Conservation (phyloP, 2,888 invertebrate species). For the Nyleta sp. region DNA sequence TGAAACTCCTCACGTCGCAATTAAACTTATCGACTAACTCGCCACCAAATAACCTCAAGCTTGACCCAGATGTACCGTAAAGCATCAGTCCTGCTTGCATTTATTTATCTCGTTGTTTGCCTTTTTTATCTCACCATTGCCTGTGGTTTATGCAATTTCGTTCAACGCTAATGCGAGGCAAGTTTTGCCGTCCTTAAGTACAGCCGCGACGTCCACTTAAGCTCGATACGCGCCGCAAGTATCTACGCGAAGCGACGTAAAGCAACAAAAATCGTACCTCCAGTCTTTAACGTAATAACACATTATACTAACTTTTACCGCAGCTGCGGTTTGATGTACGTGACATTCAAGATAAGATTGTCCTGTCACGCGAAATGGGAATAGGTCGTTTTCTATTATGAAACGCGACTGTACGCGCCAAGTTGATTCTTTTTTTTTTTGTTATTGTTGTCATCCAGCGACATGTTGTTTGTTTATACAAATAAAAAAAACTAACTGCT, state of each 20-base stretch:
- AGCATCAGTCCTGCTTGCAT: neutral
- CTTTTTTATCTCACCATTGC: slow-evolving; percentile 44
- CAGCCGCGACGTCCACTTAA: slow-evolving; percentile 14
- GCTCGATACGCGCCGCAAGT: slow-evolving; percentile 33
- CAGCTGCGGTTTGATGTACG: slow-evolving; percentile 55
- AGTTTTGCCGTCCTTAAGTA: slow-evolving; percentile 29
- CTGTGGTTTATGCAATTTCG: slow-evolving; percentile 52
- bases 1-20: no score
- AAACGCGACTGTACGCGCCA: slow-evolving; percentile 12
- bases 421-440: no score
- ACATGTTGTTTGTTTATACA: no score
- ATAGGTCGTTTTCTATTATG: slow-evolving; percentile 26
- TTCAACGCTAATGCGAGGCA: slow-evolving; percentile 12
- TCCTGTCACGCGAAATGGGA: slow-evolving; percentile 30
- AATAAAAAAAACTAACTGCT: no score
- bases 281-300: slow-evolving; percentile 57
- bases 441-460: no score
- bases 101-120: slow-evolving; percentile 15
- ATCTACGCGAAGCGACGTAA: slow-evolving; percentile 29
- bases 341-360: slow-evolving; percentile 55
- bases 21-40: no score
- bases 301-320: slow-evolving; percentile 44
- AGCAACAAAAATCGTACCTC: slow-evolving; percentile 40
- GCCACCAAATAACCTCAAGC: neutral
- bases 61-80: neutral